Percentiles rank a stretch among this genome's conserved stretches.
phyloP scores from a whole-genome alignment of 2,888 invertebrate genomes.

The Volucella inanis region DNA sequence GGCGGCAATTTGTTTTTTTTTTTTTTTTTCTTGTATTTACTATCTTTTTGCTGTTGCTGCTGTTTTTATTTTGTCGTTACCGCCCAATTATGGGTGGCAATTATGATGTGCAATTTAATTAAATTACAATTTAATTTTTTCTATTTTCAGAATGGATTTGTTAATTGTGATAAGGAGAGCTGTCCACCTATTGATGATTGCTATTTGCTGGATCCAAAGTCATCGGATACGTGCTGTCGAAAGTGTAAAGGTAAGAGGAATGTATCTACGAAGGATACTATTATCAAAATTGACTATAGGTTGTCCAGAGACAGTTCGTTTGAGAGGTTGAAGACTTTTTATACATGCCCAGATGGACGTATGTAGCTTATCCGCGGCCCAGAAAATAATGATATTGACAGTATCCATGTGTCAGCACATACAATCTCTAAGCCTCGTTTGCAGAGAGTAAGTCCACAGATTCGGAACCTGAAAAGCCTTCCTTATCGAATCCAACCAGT shows the following conservation, averaged over 20 bases:
- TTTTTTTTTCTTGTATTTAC: constrained; percentile 81
- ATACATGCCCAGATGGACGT: no score
- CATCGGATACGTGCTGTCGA: constrained; percentile 90
- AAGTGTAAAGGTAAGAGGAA: constrained; percentile 89
- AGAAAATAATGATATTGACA: no score
- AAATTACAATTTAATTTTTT: constrained; percentile 46
- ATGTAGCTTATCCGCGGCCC: no score
- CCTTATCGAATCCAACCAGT: no score
- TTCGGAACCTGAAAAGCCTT: no score
- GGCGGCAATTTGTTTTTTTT: constrained; percentile 59
- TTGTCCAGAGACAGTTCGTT: no score
- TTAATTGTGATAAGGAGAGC: constrained; percentile 90
- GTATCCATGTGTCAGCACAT: no score
- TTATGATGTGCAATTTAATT: constrained; percentile 37
- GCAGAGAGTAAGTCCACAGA: no score
- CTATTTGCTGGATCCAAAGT: constrained; percentile 88
- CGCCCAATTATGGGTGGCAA: constrained; percentile 20
- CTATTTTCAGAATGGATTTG: constrained; percentile 91
- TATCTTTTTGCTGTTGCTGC: not conserved
- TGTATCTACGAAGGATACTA: not conserved
- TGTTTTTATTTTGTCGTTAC: not conserved
- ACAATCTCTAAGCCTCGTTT: no score
- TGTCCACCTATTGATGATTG: constrained; percentile 94
- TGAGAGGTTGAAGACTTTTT: no score
- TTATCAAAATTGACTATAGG: no score